Conservation (phyloP, 2,888 invertebrate species). For the Plagiodera versicolora region DNA sequence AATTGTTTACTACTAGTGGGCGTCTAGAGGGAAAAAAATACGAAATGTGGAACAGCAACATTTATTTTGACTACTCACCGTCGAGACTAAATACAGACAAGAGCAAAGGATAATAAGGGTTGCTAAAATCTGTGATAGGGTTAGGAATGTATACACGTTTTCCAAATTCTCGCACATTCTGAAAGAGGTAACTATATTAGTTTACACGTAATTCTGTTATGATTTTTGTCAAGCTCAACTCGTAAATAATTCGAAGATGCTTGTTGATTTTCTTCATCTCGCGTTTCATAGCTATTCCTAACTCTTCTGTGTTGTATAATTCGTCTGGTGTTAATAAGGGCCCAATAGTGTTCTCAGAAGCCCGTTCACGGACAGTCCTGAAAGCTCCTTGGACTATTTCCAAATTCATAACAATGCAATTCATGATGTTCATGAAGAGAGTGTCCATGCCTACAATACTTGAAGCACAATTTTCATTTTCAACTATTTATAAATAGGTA, state of each 20-base stretch:
- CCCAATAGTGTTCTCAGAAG: conserved; percentile 21
- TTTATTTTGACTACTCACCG: too few species aligned
- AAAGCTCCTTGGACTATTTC: conserved; percentile 48
- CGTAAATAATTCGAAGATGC: conserved; percentile 46
- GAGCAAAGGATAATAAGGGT: conserved; percentile 50
- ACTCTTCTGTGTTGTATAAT: conserved; percentile 22
- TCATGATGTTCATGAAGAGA: conserved; percentile 49
- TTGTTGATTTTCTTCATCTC: conserved; percentile 45
- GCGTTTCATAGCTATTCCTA: conserved; percentile 34
- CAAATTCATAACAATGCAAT: conserved; percentile 45
- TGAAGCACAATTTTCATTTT: conserved; percentile 18
- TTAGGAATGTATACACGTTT: conserved; percentile 43
- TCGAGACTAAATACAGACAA: conserved; percentile 47
- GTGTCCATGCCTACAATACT: conserved; percentile 48
- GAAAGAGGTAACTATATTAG: too few species aligned
- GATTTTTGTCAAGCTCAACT: too few species aligned
- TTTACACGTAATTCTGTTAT: too few species aligned
- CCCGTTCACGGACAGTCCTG: conserved; percentile 37
- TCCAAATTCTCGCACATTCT: conserved; percentile 45
- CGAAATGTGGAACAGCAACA: conserved; percentile 30
- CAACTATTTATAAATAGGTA: too few species aligned
- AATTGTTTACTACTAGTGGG: conserved; percentile 47
- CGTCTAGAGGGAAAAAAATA: conserved; percentile 39
- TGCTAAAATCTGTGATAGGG: conserved; percentile 45
- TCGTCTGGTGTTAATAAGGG: conserved; percentile 7